These are phyloP conservation scores for Caenorhabditis inopinata DNA, from an alignment of 1,140 invertebrate species.

Conservation along the genomic window DNA sequence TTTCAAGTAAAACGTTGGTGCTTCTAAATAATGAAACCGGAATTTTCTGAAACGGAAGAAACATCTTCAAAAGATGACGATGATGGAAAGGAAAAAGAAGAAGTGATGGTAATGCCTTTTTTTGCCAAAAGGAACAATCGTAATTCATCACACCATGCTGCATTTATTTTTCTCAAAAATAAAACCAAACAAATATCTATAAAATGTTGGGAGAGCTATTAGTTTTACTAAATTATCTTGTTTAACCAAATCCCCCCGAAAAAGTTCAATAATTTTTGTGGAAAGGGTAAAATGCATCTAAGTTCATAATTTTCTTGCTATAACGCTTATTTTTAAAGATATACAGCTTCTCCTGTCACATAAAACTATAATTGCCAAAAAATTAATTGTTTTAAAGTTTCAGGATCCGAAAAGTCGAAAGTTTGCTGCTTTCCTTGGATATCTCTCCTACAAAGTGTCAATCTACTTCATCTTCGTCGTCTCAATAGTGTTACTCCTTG, in stretches of 20 bases:
- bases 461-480: conserved; percentile 63
- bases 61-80: not conserved
- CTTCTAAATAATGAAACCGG: not conserved
- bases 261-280: too few species aligned
- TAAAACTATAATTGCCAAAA: too few species aligned
- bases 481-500: conserved; percentile 55
- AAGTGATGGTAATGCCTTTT: not conserved
- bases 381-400: not conserved
- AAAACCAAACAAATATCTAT: not conserved
- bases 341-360: too few species aligned
- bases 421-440: conserved; percentile 3
- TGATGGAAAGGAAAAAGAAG: not conserved
- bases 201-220: not conserved
- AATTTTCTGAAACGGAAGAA: not conserved
- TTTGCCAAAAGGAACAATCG: not conserved
- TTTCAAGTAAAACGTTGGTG: too few species aligned
- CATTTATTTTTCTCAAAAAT: too few species aligned
- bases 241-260: too few species aligned
- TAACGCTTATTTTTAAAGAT: too few species aligned
- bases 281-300: not conserved
- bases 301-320: not conserved
- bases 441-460: conserved; percentile 40
- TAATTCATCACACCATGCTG: too few species aligned
- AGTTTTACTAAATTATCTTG: too few species aligned
- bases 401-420: conserved; percentile 26